Evolutionary conservation across 2,113 vertebrate species (phyloP).

Genomic region (Tychaedon coryphoeus): DNA sequence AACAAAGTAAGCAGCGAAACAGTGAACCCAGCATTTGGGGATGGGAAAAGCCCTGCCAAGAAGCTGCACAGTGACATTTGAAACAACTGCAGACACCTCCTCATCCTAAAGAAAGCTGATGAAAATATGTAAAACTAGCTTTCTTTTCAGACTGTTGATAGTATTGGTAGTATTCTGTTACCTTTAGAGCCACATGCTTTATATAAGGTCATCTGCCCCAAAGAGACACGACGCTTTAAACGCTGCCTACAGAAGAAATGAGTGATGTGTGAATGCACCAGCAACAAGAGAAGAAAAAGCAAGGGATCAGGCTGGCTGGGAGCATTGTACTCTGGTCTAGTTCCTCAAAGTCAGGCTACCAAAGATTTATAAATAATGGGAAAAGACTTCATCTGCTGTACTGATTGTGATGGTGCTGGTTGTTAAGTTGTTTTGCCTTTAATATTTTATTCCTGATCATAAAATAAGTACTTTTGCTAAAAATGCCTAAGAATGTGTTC

Average conservation of each 20-base stretch:
- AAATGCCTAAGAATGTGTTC: neutral
- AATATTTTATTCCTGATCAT: neutral
- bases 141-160: neutral
- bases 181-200: neutral
- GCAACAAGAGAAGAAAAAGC: neutral
- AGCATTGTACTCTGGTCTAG: neutral
- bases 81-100: neutral
- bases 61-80: neutral
- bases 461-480: neutral
- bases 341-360: neutral
- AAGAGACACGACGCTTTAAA: neutral
- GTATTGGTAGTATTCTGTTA: neutral
- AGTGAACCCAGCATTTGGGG: neutral
- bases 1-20: neutral
- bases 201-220: neutral
- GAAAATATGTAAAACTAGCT: neutral
- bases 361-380: neutral
- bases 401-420: neutral
- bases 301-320: neutral
- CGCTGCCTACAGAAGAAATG: neutral
- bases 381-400: neutral
- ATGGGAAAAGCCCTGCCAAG: neutral
- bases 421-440: neutral
- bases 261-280: fast-evolving
- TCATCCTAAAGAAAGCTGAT: neutral